Conservation (phyloP, 2,888 invertebrate species). For the Ephialtes manifestator region DNA sequence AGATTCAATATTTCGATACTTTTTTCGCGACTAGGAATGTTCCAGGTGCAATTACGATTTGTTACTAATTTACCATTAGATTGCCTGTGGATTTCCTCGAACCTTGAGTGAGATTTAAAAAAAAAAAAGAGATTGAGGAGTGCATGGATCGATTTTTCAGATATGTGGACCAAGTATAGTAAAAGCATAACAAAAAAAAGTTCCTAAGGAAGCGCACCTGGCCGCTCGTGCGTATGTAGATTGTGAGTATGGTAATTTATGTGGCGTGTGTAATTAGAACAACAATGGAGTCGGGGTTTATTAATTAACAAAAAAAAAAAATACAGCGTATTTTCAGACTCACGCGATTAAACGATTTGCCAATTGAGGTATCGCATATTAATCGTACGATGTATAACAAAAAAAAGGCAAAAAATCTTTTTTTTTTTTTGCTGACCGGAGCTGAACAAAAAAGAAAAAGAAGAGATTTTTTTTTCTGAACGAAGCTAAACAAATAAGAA, state of each 20-base stretch:
- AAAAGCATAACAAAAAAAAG: slow-evolving; percentile 58
- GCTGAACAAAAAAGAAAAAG: too few relatives aligned
- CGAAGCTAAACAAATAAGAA: too few relatives aligned
- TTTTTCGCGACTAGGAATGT: slow-evolving; percentile 8
- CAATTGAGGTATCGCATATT: neutral
- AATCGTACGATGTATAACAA: neutral
- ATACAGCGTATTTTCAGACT: slow-evolving; percentile 1
- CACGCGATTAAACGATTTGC: neutral
- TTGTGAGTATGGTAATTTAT: slow-evolving; percentile 48
- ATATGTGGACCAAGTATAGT: slow-evolving; percentile 75
- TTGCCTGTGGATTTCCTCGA: slow-evolving; percentile 22
- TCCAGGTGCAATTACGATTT: slow-evolving; percentile 35
- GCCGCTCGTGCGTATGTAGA: slow-evolving; percentile 60
- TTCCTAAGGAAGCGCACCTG: slow-evolving; percentile 61
- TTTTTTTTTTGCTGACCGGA: too few relatives aligned
- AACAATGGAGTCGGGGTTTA: slow-evolving; percentile 37
- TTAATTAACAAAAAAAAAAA: neutral
- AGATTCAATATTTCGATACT: neutral
- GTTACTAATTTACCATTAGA: slow-evolving; percentile 27
- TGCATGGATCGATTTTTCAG: slow-evolving; percentile 69
- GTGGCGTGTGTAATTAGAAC: slow-evolving; percentile 35
- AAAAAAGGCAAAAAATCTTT: neutral
- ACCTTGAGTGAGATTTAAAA: slow-evolving; percentile 8
- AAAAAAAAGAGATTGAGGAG: slow-evolving; percentile 4
- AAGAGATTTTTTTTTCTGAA: too few relatives aligned